Evolutionary conservation across 1,140 invertebrate genomes (phyloP), one percentile per base, ranked within the genome.

Genomic region (Drosophila ananassae): DNA sequence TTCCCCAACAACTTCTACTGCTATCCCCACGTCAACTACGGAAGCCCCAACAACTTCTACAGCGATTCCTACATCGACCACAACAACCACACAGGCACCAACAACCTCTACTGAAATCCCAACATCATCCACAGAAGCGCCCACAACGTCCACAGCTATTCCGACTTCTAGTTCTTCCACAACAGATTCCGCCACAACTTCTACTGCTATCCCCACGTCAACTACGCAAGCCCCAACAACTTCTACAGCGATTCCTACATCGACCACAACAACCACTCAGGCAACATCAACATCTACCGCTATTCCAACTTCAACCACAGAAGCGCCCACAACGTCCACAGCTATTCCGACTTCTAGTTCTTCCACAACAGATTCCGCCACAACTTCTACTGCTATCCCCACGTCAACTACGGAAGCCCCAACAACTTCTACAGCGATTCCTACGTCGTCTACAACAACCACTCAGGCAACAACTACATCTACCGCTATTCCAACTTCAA

Each of bases 161-260:
- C 13, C 37, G 8, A 55, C 59, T 2, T 24, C 54, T 0, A 39
- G 37, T 12, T n/a, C 37, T 2, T n/a, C 37, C 5, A 39, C 68
- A 5, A 58, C 41, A 10, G 50, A n/a, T 12, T n/a, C 66, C 8
- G 2, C 50, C 25, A 53, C 32, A n/a, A 41, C 37, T 17, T 46
- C 30, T 0, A 39, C 48, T n/a, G 22, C 47, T 0, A 6, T 46
- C 9, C 34, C 34, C 12, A 39, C n/a, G n/a, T 37, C n/a, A 5
- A 44, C 41, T 3, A 22, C 32, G 1, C 44, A 12, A 25, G 47
- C 24, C 1, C 21, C 34, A 10, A 50, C 56, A 2, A 67, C 55
- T 1, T 68, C 56, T 0, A 73, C 56, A 5, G 41, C 69, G 10
- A 51, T 68, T 22, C 66, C 58, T 1, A 52, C 48, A 17, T 46